Conservation (phyloP, 1,140 invertebrate genomes). For the Drosophila elegans region DNA sequence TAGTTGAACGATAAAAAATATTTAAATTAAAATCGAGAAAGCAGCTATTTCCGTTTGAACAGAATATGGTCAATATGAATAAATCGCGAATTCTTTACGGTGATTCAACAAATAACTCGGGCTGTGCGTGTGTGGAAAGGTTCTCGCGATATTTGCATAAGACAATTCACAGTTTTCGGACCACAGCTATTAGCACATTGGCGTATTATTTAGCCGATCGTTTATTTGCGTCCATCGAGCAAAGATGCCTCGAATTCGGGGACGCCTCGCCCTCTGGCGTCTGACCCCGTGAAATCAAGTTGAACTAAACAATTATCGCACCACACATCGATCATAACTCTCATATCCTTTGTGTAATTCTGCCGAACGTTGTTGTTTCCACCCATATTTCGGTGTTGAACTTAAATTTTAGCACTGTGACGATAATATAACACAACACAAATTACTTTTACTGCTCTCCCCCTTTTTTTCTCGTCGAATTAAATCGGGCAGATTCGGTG, state of each 20-base stretch:
- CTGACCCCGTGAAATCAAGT: conserved; percentile 24
- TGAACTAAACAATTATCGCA: conserved; percentile 22
- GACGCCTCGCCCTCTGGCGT: conserved; percentile 3
- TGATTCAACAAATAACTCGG: conserved; percentile 23
- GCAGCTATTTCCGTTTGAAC: conserved; percentile 21
- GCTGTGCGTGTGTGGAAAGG: conserved; percentile 15
- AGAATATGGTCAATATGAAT: conserved; percentile 1
- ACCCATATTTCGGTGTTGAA: conserved; percentile 34
- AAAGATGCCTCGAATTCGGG: conserved; percentile 3
- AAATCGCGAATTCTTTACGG: conserved; percentile 36
- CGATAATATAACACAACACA: conserved; percentile 17
- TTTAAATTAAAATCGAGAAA: neutral
- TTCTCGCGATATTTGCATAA: conserved; percentile 43
- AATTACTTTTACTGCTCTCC: conserved; percentile 14
- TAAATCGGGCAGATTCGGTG: conserved; percentile 5
- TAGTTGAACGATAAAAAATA: too few relatives aligned
- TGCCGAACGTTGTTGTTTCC: conserved; percentile 15
- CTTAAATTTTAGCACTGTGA: conserved; percentile 48
- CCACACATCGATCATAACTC: conserved; percentile 2
- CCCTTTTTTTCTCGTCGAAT: neutral
- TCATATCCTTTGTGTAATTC: conserved; percentile 27
- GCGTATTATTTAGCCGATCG: conserved; percentile 21
- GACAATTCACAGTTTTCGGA: conserved; percentile 49
- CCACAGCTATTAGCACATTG: conserved; percentile 49
- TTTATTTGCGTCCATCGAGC: conserved; percentile 24